phyloP scores from a whole-genome alignment of 1,140 invertebrate genomes.

The Sesamia nonagrioides region DNA sequence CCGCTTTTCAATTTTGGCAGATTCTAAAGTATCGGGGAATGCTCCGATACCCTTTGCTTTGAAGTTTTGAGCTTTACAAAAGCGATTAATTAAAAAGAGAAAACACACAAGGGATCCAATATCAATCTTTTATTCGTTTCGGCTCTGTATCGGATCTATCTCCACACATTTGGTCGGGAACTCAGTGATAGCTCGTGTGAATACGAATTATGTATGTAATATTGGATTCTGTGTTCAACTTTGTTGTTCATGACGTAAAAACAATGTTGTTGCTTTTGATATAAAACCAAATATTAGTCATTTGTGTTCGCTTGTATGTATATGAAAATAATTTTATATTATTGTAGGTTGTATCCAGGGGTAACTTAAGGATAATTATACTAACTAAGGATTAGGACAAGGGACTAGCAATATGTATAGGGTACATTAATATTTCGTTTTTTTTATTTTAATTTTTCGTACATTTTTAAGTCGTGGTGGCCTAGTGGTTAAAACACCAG shows the following conservation, averaged over 20 bases:
- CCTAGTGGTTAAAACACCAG: too few species aligned
- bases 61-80: constrained; percentile 53
- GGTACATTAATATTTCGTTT: too few species aligned
- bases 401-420: too few species aligned
- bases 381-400: too few species aligned
- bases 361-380: too few species aligned
- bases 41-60: constrained; percentile 55
- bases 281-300: constrained; percentile 13
- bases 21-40: constrained; percentile 49
- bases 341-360: not conserved
- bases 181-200: constrained; percentile 25
- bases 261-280: constrained; percentile 23
- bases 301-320: not conserved
- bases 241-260: constrained; percentile 33
- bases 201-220: constrained; percentile 32
- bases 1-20: constrained; percentile 51
- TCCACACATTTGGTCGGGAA: constrained; percentile 29
- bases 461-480: too few species aligned
- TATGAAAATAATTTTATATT: not conserved
- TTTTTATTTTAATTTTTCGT: too few species aligned
- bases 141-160: constrained; percentile 35
- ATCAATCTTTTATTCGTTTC: constrained; percentile 51
- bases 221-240: constrained; percentile 39
- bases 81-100: constrained; percentile 59
- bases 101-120: constrained; percentile 50